Evolutionary conservation across 2,888 invertebrate species (phyloP).

Genomic region (Trichogramma evanescens): DNA sequence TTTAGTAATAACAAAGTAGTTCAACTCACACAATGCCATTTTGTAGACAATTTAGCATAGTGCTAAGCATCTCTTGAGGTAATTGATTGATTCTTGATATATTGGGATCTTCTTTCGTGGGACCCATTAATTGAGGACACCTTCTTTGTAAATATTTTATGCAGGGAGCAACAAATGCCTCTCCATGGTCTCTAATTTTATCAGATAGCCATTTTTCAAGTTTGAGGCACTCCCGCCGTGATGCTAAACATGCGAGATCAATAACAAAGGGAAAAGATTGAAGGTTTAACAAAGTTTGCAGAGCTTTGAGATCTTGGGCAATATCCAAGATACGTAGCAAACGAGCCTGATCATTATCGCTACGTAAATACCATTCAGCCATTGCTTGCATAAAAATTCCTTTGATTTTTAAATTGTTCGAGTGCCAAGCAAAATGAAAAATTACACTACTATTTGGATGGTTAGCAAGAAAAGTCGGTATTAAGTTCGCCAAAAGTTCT

Average conservation of each 20-base stretch:
- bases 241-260: constrained; percentile 94
- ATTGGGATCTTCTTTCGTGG: constrained; percentile 70
- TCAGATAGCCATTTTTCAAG: constrained; percentile 98
- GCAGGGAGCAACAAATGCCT: constrained; percentile 77
- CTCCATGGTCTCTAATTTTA: constrained; percentile 93
- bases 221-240: constrained; percentile 92
- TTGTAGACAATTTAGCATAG: constrained; percentile 84
- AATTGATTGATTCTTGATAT: constrained; percentile 79
- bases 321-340: constrained; percentile 92
- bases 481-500: constrained; percentile 78
- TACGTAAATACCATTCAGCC: constrained; percentile 93
- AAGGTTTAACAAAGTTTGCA: constrained; percentile 84
- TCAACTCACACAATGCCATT: constrained; percentile 50
- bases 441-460: constrained; percentile 97
- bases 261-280: constrained; percentile 94
- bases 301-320: constrained; percentile 88
- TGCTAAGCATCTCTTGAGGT: constrained; percentile 83
- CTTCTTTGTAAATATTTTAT: constrained; percentile 83
- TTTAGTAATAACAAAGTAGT: background rate
- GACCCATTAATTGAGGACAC: constrained; percentile 78
- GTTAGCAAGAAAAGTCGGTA: constrained; percentile 89
- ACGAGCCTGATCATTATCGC: constrained; percentile 87
- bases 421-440: constrained; percentile 92
- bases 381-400: constrained; percentile 90
- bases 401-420: constrained; percentile 65